These are phyloP conservation scores for Mus spicilegus DNA, from an alignment of 2,113 vertebrate species.

Conservation along the genomic window DNA sequence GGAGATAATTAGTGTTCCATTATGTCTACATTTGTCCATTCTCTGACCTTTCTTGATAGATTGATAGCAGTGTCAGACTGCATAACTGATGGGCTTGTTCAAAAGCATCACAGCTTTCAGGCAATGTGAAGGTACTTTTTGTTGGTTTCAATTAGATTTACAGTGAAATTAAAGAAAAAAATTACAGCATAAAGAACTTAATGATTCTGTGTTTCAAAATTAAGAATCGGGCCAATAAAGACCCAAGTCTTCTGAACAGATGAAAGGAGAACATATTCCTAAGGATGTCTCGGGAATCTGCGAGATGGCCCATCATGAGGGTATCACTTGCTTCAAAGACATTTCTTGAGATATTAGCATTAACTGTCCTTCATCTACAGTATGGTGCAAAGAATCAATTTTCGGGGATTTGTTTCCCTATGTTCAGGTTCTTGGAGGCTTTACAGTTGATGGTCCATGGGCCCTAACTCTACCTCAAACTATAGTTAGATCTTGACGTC, in stretches of 20 bases:
- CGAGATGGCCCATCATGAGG: neutral
- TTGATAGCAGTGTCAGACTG: neutral
- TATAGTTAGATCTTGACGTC: neutral
- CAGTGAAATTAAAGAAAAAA: neutral
- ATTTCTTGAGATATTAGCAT: neutral
- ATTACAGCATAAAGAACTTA: neutral
- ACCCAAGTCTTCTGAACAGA: neutral
- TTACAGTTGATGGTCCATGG: neutral
- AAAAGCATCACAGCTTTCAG: no score
- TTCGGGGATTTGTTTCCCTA: neutral
- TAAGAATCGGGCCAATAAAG: neutral
- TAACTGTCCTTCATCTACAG: neutral
- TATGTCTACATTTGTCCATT: neutral
- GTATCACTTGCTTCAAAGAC: neutral
- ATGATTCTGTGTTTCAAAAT: neutral
- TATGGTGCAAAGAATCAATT: neutral
- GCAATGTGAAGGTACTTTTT: neutral
- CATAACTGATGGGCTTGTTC: no score
- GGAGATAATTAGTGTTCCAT: neutral
- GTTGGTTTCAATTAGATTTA: neutral
- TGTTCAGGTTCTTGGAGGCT: neutral
- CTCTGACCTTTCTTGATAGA: neutral
- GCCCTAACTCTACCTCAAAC: no score
- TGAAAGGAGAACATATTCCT: neutral
- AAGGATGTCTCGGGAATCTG: neutral